phyloP scores from a whole-genome alignment of 2,797 vertebrate genomes.

The Philypnodon macrostomus region DNA sequence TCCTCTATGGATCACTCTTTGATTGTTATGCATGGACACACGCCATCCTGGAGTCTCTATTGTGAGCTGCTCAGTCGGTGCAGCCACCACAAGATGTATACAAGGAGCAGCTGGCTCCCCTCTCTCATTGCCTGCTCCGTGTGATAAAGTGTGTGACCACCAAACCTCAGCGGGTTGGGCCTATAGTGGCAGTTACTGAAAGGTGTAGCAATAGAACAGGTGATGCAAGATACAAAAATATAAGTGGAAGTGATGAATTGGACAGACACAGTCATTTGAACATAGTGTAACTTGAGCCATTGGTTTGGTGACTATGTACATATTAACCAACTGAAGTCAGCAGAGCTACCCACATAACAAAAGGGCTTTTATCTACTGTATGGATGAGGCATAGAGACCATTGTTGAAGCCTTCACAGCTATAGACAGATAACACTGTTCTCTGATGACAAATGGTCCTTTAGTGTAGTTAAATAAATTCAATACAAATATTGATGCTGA shows the following conservation, averaged over 20 bases:
- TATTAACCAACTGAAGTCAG: background rate
- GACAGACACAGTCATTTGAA: background rate
- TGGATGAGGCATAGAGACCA: background rate
- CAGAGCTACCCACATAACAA: background rate
- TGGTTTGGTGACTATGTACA: background rate
- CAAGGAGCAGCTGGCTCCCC: constrained; percentile 35
- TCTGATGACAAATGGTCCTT: constrained; percentile 1
- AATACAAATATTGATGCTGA: background rate
- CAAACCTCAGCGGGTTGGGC: constrained; percentile 46
- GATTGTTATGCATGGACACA: constrained; percentile 9
- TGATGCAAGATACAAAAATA: constrained; percentile 15
- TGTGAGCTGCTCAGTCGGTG: constrained; percentile 20
- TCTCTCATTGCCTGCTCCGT: background rate
- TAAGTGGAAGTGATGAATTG: constrained; percentile 9
- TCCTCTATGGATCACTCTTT: background rate
- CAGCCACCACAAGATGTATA: constrained; percentile 9
- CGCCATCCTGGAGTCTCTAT: constrained; percentile 18
- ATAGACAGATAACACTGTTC: constrained; percentile 3
- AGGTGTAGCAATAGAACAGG: constrained; percentile 26
- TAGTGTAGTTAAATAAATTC: background rate
- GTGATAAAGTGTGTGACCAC: constrained; percentile 48
- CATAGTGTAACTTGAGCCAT: background rate
- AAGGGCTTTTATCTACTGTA: constrained; percentile 1
- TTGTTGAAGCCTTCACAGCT: too few species aligned
- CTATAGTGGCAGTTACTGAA: constrained; percentile 46